Conservation (phyloP, 2,797 vertebrate species). For the Thunnus albacares region DNA sequence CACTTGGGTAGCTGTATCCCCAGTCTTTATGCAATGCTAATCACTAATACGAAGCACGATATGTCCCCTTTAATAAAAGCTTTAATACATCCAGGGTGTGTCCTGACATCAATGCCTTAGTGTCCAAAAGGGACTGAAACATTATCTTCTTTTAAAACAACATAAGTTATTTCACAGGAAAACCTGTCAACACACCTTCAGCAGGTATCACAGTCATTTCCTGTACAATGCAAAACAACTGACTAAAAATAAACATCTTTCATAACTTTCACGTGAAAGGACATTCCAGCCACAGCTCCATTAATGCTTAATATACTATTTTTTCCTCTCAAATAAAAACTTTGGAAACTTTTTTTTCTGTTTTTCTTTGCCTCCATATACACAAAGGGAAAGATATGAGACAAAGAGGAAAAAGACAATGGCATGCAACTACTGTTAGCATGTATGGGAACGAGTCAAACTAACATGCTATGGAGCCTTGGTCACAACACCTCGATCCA, state of each 20-base stretch:
- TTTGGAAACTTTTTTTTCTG: too few relatives aligned
- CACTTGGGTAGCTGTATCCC: too few relatives aligned
- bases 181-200: too few relatives aligned
- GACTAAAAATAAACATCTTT: neutral
- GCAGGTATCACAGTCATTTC: neutral
- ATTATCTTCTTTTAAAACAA: too few relatives aligned
- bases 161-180: too few relatives aligned
- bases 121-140: neutral
- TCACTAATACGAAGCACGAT: too few relatives aligned
- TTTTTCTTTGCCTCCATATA: too few relatives aligned
- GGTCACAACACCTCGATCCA: neutral
- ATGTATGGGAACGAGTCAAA: neutral
- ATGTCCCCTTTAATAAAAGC: too few relatives aligned
- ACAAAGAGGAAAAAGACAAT: neutral
- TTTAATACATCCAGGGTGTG: neutral
- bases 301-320: neutral
- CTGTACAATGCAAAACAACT: neutral
- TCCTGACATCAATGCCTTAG: neutral
- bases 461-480: neutral
- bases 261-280: neutral
- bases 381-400: neutral
- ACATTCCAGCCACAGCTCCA: neutral
- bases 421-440: neutral
- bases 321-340: too few relatives aligned
- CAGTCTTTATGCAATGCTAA: too few relatives aligned